A percentile compares a stretch with the other conserved stretches of the same genome.
Evolutionary conservation across 2,113 vertebrate genomes (phyloP).

Genomic region (Illadopsis cleaveri): DNA sequence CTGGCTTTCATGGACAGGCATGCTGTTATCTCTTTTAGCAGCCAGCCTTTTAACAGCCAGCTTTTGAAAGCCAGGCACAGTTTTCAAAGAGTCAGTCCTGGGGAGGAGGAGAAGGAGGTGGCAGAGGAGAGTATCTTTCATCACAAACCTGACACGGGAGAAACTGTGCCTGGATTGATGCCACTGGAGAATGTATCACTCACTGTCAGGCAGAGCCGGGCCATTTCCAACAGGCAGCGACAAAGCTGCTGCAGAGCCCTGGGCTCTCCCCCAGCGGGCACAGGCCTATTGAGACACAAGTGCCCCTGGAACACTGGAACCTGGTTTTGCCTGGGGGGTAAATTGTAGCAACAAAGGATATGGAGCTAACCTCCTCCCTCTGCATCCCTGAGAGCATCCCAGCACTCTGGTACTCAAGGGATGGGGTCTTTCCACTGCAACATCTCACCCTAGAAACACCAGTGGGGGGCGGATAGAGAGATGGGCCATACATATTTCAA

Average conservation of each 20-base stretch:
- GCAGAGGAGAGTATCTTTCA: not conserved
- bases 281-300: not conserved
- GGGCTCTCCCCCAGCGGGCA: not conserved
- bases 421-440: not conserved
- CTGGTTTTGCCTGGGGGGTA: fast-evolving
- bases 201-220: not conserved
- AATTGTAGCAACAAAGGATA: not conserved
- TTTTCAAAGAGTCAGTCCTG: not conserved
- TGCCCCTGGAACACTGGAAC: not conserved
- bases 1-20: not conserved
- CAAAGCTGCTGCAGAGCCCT: not conserved
- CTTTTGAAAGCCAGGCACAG: not conserved
- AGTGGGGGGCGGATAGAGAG: not conserved
- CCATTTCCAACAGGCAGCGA: fast-evolving
- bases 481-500: fast-evolving
- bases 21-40: not conserved
- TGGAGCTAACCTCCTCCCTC: not conserved
- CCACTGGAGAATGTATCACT: not conserved
- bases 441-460: not conserved
- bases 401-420: not conserved
- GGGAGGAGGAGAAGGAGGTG: not conserved
- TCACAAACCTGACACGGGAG: not conserved
- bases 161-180: not conserved
- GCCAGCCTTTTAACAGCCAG: not conserved
- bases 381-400: not conserved